Conservation (phyloP, 64 coral and sea anemone genomes). For the Actinia tenebrosa region DNA sequence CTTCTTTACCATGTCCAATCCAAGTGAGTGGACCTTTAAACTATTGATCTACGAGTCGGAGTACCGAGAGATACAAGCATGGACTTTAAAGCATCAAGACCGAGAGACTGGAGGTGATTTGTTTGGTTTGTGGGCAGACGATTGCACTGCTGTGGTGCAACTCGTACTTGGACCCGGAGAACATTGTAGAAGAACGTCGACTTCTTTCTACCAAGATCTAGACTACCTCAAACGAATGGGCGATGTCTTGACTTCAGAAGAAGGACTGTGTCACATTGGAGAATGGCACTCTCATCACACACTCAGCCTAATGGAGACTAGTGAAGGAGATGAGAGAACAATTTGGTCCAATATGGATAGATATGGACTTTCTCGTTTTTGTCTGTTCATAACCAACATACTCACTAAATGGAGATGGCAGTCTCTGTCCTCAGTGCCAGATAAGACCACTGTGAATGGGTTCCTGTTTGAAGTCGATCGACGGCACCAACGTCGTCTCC, state of each 20-base stretch:
- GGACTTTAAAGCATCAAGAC: conserved; percentile 33
- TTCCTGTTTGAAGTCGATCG: not conserved
- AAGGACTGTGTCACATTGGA: conserved; percentile 76
- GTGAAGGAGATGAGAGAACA: conserved; percentile 59
- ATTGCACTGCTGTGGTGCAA: conserved; percentile 48
- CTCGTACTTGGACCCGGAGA: conserved; percentile 56
- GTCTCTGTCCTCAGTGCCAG: not conserved
- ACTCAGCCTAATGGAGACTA: conserved; percentile 47
- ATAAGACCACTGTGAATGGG: not conserved
- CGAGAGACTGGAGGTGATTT: conserved; percentile 73
- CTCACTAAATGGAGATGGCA: not conserved
- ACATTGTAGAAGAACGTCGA: conserved; percentile 29
- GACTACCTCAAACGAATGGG: conserved; percentile 59
- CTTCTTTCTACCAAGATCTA: conserved; percentile 73
- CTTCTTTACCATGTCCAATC: too few species aligned
- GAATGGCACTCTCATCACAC: conserved; percentile 86
- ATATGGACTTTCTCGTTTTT: conserved; percentile 45
- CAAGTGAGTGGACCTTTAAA: too few species aligned
- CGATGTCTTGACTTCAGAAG: conserved; percentile 24
- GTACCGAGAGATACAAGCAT: not conserved
- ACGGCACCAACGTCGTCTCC: not conserved
- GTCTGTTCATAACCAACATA: conserved; percentile 43
- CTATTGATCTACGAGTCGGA: too few species aligned
- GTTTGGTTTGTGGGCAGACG: conserved; percentile 67
- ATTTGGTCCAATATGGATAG: conserved; percentile 52